phyloP scores from a whole-genome alignment of 1,140 invertebrate genomes.

The Bombus cullumanus region DNA sequence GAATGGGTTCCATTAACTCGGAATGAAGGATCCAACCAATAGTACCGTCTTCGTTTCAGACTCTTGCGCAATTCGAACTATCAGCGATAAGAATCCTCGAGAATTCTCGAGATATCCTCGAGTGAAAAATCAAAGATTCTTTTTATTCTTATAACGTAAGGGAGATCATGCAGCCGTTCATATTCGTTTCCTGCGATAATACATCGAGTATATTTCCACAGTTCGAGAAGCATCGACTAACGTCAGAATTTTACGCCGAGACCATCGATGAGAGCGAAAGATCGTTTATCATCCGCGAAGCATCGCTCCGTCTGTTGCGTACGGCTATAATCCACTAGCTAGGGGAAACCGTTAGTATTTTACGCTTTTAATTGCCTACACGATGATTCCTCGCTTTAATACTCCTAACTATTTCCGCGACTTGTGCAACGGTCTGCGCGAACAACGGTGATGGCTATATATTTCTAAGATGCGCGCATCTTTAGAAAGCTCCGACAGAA shows the following conservation, averaged over 20 bases:
- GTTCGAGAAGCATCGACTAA: slow-evolving; percentile 39
- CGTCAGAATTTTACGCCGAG: slow-evolving; percentile 51
- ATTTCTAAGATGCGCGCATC: not conserved
- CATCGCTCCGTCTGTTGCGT: slow-evolving; percentile 32
- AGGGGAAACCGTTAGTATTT: slow-evolving; percentile 67
- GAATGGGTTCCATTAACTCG: not conserved
- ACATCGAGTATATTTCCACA: slow-evolving; percentile 4
- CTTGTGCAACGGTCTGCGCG: not conserved
- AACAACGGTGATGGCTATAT: not conserved
- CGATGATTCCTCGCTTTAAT: not conserved
- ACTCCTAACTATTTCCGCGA: not conserved
- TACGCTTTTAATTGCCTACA: slow-evolving; percentile 52
- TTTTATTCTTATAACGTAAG: not conserved
- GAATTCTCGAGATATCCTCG: not conserved
- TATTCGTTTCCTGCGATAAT: not conserved
- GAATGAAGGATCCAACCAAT: not conserved
- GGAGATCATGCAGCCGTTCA: not conserved
- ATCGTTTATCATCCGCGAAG: slow-evolving; percentile 56
- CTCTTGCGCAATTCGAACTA: not conserved
- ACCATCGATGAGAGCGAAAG: slow-evolving; percentile 54
- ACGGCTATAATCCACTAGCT: slow-evolving; percentile 40
- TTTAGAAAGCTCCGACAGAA: not conserved
- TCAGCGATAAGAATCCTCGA: not conserved
- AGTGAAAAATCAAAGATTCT: not conserved
- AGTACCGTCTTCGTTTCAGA: not conserved